Conservation (phyloP, 1,140 invertebrate genomes). For the Bombus huntii region DNA sequence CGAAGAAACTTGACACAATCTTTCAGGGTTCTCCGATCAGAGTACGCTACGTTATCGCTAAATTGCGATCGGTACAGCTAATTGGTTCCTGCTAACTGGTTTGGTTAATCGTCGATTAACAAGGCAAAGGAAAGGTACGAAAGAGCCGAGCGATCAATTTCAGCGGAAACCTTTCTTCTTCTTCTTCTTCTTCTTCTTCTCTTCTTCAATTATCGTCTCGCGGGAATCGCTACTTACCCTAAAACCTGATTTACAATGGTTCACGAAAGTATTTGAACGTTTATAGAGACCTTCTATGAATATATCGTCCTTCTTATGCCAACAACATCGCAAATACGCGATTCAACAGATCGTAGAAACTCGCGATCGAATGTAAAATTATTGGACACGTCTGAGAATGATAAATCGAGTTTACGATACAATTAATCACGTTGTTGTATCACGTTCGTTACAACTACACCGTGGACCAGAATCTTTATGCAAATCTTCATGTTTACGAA, state of each 20-base stretch:
- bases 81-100: background rate
- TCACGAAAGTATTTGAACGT: background rate
- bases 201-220: background rate
- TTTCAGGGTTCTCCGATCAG: background rate
- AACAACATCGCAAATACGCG: no score
- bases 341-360: no score
- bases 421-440: no score
- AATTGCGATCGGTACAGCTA: background rate
- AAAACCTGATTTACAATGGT: background rate
- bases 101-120: background rate
- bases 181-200: background rate
- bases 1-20: background rate
- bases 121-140: constrained; percentile 1
- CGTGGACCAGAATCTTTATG: no score
- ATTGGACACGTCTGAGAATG: no score
- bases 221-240: background rate
- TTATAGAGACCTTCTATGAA: background rate
- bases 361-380: no score
- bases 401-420: no score
- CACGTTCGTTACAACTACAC: no score
- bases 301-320: background rate
- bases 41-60: background rate
- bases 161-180: background rate
- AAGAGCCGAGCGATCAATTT: background rate
- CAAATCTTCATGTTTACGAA: no score